Base-by-base conservation (phyloP, 2,113 vertebrate species). In the Mastomys natalensis region DNA sequence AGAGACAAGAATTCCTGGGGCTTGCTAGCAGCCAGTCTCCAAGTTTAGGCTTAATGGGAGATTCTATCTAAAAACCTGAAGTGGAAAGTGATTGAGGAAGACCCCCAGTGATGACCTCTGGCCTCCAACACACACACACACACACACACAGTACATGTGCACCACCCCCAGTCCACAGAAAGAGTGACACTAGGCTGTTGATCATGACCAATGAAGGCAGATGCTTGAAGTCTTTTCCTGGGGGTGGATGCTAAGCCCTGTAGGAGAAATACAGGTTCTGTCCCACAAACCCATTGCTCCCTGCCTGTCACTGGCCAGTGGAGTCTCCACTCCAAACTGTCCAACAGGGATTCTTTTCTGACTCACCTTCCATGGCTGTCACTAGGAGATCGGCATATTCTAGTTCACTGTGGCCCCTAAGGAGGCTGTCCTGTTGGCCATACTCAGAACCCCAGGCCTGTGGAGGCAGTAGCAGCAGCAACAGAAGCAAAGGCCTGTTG, bases 361-460 rank as follows among this genome's bases (percentile, higher is more conserved):
- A 84, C 48, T n/a, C 85, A 29, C 26, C 40, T 95, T 93, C 90
- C 51, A 15, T 78, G 72, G 84, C 45, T 51, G 19, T 21, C 80
- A 58, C 60, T n/a, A 89, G 45, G 53, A 82, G 48, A 19, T 62
- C 78, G 78, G 58, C 53, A 78, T 76, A 72, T 48, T 58, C 37
- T 60, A 48, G 60, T 77, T 82, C 48, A 2, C 7, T 12, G 26
- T 81, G 77, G 77, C 60, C 29, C 22, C 11, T 51, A 21, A 76
- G 62, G 53, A 76, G 58, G 68, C 43, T 74, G 88, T 74, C 43
- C 88, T 93, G n/a, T 70, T 76, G 93, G n/a, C 87, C 74, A 31
- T 21, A 80, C 55, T 16, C 80, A 73, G 76, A 45, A n/a, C 37
- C 76, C 82, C 13, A 34, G 94, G 58, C 77, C 64, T 40, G 40